A percentile compares a stretch with the other conserved stretches of the same genome.
These are phyloP conservation scores for Zaprionus gabonicus DNA, from an alignment of 1,140 invertebrate species.

Conservation along the genomic window DNA sequence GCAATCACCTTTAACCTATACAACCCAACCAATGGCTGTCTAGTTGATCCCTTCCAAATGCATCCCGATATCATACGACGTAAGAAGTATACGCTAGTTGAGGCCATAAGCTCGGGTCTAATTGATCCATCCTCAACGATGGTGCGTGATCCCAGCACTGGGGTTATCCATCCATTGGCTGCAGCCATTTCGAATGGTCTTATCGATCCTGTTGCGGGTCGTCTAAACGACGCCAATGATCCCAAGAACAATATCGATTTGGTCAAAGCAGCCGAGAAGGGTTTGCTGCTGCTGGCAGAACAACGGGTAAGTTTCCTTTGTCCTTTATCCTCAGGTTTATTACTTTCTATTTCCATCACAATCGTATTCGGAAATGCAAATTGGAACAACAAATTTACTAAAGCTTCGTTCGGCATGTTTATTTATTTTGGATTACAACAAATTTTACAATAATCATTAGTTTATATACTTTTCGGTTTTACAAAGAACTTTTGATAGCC, in stretches of 20 bases:
- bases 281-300: conserved; percentile 94
- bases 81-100: conserved; percentile 89
- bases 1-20: conserved; percentile 93
- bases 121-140: conserved; percentile 94
- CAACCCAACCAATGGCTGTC: conserved; percentile 90
- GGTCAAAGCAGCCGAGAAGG: conserved; percentile 93
- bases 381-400: conserved; percentile 53
- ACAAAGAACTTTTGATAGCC: conserved; percentile 60
- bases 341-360: conserved; percentile 47
- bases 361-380: conserved; percentile 58
- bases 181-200: conserved; percentile 91
- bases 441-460: conserved; percentile 41
- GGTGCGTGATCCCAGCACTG: conserved; percentile 91
- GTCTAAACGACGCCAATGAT: conserved; percentile 88
- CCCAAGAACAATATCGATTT: conserved; percentile 90
- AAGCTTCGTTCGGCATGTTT: conserved; percentile 76
- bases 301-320: conserved; percentile 92
- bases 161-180: conserved; percentile 90
- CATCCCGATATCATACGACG: conserved; percentile 88
- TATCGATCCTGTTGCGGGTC: conserved; percentile 90
- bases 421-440: conserved; percentile 40
- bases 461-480: conserved; percentile 48
- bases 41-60: conserved; percentile 91
- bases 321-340: conserved; percentile 14
- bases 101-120: conserved; percentile 91